Evolutionary conservation across 2,888 invertebrate species (phyloP), one percentile per base, ranked within the genome.

Genomic region (Tortrix viridana): DNA sequence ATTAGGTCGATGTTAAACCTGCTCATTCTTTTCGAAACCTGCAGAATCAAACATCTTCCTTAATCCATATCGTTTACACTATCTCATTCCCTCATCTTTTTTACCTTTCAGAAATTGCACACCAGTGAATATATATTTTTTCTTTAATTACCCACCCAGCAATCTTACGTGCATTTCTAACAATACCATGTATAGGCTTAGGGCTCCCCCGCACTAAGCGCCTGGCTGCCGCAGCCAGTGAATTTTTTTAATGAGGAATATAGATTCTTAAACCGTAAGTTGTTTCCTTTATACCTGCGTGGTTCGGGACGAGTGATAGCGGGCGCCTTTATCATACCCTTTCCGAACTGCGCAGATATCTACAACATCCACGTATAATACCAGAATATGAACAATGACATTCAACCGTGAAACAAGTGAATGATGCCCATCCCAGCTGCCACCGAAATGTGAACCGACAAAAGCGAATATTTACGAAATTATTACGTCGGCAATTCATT

Each of bases 401-500:
- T 38, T 47, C 57, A 43, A 58, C 47, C 57, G 41, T 57, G 57
- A 47, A 47, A 41, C 41, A 38, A 32, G 43, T 54, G 54, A 20
- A 53, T 55, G 54, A 55, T 55, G 18, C 54, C 60, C 52, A 38
- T 38, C 44, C 53, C 52, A n/a, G 38, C 54, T 41, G 65, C 56
- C 65, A 60, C 65, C 65, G 38, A 22, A 32, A 50, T 23, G 50
- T 53, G 57, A 57, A 50, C 41, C 22, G 57, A 63, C 57, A 47
- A 43, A 56, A 82, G 81, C 82, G 64, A 74, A 78, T 71, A 65
- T 75, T 73, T 65, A 65, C 60, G 71, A 59, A 65, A 61, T 66
- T 60, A 71, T 89, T 90, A 91, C 90, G 81, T 87, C 71, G 86
- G 83, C 70, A 83, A 69, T 72, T 86, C 81, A 65, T 76, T 80